Evolutionary conservation across 2,888 invertebrate species (phyloP), one percentile per base, ranked within the genome.

Genomic region (Luperina testacea): DNA sequence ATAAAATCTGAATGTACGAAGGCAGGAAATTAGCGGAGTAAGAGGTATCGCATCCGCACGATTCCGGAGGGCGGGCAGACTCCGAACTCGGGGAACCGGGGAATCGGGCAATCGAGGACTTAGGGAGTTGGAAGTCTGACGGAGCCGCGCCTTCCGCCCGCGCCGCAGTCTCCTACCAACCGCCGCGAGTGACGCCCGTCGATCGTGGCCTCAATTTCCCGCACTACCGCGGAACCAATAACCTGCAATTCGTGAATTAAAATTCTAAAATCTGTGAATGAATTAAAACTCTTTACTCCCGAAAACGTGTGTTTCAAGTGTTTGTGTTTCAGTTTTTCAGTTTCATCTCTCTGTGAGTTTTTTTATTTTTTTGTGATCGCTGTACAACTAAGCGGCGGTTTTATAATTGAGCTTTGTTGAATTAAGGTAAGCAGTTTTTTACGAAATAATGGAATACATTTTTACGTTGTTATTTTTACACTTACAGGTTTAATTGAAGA

Each of bases 91-190:
- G 84, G 84, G 83, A 82, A n/a, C 20, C 15, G 27, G 73, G 77
- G 85, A 90, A 88, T 88, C 89, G 27, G 70, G 79, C 65, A 67
- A 3, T 89, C 88, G 88, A 88, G 90, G 64, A 57, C 80, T 72
- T 32, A n/a, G 81, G 84, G 78, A 81, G 61, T 83, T 83, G 70
- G 83, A 71, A 85, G 81, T 63, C 86, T 75, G 64, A 17, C 84
- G 24, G 72, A 84, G 77, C 88, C 85, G 87, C 88, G 48, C 85
- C 88, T 90, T 90, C 92, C 89, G 80, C 91, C 92, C 92, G 92
- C 93, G 75, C 92, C 92, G 91, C 94, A 94, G 95, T 94, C 90
- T 90, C 90, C 91, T 86, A 88, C 87, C 80, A 80, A 76, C 84
- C 83, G 86, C 79, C 87, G 88, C 67, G 77, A 69, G 78, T 24